Evolutionary conservation across 2,797 vertebrate genomes (phyloP), one percentile per base, ranked within the genome.

Genomic region (Lindbergichthys nudifrons): DNA sequence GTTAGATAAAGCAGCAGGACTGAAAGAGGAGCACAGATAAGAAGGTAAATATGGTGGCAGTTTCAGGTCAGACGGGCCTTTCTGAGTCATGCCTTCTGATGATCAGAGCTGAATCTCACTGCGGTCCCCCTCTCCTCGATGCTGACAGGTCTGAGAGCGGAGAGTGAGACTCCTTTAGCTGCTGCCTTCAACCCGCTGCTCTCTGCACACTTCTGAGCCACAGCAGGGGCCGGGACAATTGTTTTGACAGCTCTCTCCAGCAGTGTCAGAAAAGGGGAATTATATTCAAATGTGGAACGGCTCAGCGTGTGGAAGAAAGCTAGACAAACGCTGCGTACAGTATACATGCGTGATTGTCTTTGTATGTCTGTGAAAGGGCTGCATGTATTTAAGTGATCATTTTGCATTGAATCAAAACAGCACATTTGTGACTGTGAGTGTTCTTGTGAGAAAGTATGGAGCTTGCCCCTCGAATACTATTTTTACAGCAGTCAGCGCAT

Each of bases 171-270:
- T 83, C 74, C 83, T 83, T 83, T 74, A 88, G 83, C 83, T 79
- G 87, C 89, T 91, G 74, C 86, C 88, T 86, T 91, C 88, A 89
- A 80, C 80, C 76, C 65, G 65, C 76, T 65, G 85, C 90, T 89
- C 84, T 68, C 56, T 32, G 53, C 66, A 52, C 84, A 87, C 91
- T 91, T 90, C 86, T 88, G 89, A 93, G 88, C 77, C 87, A 61
- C 91, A 87, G 90, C 87, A 81, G 88, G 91, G 82, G 88, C 80
- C 60, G 66, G 75, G 86, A 86, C 89, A 79, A 84, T 87, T 92
- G 94, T 95, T 94, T 91, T 94, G 93, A 94, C 94, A 94, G 90
- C 84, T 89, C 85, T 85, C 88, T 88, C 79, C 91, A 88, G 84
- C 87, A 79, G 83, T 81, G 90, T 85, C 90, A 84, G 86, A 83